phyloP scores from a whole-genome alignment of 2,113 vertebrate species.

The Boulengerochromis microlepis region DNA sequence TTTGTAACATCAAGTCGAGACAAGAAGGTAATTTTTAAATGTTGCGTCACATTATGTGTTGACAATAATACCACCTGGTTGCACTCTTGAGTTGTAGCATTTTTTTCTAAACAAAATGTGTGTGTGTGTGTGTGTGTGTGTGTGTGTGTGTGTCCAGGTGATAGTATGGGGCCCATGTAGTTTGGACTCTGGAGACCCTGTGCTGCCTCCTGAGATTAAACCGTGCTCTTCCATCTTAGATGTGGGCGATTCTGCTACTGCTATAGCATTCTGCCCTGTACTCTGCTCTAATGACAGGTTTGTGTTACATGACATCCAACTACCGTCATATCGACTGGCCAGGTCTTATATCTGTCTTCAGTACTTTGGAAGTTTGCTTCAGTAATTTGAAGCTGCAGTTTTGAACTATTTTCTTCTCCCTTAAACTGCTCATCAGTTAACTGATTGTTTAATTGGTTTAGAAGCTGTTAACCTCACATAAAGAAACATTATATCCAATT shows the following conservation, averaged over 20 bases:
- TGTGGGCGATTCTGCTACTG: conserved; percentile 85
- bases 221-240: conserved; percentile 85
- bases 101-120: neutral
- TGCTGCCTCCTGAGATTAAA: conserved; percentile 42
- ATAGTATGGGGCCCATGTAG: conserved; percentile 84
- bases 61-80: neutral
- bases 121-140: neutral
- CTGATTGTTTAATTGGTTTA: neutral
- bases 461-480: neutral
- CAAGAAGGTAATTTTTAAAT: conserved; percentile 81
- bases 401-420: neutral
- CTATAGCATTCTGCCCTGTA: conserved; percentile 77
- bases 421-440: neutral
- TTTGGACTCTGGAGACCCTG: conserved; percentile 26
- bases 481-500: neutral
- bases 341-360: neutral
- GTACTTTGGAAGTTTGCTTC: neutral
- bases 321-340: neutral
- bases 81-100: neutral
- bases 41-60: neutral
- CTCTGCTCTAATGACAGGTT: conserved; percentile 76
- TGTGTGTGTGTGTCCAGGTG: conserved; percentile 67
- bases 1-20: conserved; percentile 94
- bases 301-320: neutral
- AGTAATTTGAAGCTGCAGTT: neutral